phyloP scores from a whole-genome alignment of 2,113 vertebrate species.

The Terrapene triunguis region DNA sequence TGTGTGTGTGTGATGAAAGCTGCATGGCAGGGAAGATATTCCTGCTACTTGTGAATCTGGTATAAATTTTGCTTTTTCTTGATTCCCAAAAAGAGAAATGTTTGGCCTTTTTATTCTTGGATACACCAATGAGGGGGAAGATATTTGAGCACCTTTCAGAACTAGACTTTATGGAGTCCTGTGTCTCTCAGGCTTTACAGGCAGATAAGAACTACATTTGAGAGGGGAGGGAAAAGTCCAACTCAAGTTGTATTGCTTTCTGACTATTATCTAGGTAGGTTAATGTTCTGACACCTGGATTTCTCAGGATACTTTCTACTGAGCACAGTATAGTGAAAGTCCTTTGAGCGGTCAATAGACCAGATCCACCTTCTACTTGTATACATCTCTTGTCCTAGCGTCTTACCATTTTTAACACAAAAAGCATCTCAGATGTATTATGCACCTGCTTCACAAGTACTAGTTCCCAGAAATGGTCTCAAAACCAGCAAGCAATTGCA shows the following conservation, averaged over 20 bases:
- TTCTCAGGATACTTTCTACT: rapidly evolving
- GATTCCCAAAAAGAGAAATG: background rate
- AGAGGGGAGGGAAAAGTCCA: background rate
- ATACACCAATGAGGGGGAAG: background rate
- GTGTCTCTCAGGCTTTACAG: background rate
- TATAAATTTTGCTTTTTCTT: background rate
- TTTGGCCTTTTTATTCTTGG: background rate
- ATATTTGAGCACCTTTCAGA: background rate
- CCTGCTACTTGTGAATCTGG: constrained; percentile 46
- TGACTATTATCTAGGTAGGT: background rate
- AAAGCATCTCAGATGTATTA: background rate
- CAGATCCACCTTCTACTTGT: background rate
- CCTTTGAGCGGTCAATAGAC: background rate
- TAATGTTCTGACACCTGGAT: background rate
- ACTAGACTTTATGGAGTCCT: background rate
- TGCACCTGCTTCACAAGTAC: background rate
- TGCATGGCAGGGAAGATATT: constrained; percentile 2
- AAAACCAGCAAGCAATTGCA: background rate
- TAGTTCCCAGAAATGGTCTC: background rate
- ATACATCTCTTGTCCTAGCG: background rate
- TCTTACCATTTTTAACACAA: background rate
- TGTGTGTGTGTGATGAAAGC: constrained; percentile 50
- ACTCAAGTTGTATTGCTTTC: background rate
- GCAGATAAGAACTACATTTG: background rate
- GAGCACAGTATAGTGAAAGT: background rate